Conservation (phyloP, 2,888 invertebrate species). For the Plemyria rubiginata region DNA sequence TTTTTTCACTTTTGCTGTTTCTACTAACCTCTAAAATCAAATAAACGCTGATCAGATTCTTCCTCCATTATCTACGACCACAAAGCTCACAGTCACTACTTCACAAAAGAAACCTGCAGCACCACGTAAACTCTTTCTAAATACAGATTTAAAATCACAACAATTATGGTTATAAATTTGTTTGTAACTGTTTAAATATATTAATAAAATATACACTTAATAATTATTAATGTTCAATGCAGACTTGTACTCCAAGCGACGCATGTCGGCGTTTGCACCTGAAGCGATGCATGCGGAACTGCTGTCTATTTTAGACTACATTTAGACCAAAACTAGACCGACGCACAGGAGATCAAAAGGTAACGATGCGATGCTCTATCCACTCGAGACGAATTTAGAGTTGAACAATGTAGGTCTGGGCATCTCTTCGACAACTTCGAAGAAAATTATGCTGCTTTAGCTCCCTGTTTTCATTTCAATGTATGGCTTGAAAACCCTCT, state of each 20-base stretch:
- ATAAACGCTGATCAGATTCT: constrained; percentile 8
- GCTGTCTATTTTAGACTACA: constrained; percentile 73
- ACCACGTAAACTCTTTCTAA: background rate
- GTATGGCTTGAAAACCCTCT: too few species aligned
- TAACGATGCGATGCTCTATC: constrained; percentile 58
- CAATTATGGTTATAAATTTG: background rate
- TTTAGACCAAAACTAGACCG: constrained; percentile 76
- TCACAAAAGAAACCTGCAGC: background rate
- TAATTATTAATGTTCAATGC: constrained; percentile 20
- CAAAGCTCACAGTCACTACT: background rate
- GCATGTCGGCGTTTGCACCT: constrained; percentile 72
- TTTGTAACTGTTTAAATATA: background rate
- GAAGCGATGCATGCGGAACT: constrained; percentile 77
- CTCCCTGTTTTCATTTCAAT: too few species aligned
- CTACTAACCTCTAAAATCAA: constrained; percentile 15
- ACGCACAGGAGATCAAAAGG: constrained; percentile 77
- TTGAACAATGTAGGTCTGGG: constrained; percentile 7
- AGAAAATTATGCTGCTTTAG: too few species aligned
- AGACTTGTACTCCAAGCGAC: constrained; percentile 50
- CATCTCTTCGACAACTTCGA: constrained; percentile 3
- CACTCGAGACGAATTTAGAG: constrained; percentile 44
- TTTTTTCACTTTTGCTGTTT: background rate
- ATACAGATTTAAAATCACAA: constrained; percentile 6
- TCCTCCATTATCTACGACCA: constrained; percentile 19
- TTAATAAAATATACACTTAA: background rate